phyloP scores from a whole-genome alignment of 2,113 vertebrate genomes.

The Parotia lawesii region DNA sequence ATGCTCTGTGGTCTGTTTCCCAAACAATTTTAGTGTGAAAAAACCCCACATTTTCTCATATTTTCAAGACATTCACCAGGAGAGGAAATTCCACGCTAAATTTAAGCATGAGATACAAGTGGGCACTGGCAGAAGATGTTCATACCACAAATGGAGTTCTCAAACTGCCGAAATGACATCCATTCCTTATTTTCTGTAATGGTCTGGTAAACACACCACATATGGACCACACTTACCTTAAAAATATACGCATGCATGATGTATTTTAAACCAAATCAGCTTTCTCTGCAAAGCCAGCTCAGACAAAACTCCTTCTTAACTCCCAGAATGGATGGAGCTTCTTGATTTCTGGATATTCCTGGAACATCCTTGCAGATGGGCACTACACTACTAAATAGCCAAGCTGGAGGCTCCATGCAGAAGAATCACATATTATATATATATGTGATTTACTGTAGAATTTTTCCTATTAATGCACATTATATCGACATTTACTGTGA shows the following conservation, averaged over 20 bases:
- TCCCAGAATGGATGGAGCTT: background rate
- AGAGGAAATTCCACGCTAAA: background rate
- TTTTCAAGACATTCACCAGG: background rate
- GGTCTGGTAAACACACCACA: background rate
- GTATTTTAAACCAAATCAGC: background rate
- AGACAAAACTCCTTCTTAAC: background rate
- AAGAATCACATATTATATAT: background rate
- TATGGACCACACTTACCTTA: background rate
- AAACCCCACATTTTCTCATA: rapidly evolving
- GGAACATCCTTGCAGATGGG: background rate
- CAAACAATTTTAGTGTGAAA: background rate
- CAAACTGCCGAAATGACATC: background rate
- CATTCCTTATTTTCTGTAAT: background rate
- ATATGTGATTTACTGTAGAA: background rate
- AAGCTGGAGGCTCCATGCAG: background rate
- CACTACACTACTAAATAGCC: background rate
- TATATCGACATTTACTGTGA: constrained; percentile 72
- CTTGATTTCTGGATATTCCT: background rate
- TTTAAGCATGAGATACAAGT: background rate
- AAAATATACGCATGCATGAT: background rate
- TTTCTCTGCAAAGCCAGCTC: background rate
- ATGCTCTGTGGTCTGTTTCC: background rate
- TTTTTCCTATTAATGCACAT: constrained; percentile 42
- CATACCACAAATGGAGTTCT: background rate
- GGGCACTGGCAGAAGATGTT: background rate